Conservation (phyloP, 2,113 vertebrate genomes). For the Gallinago paraguaiae region DNA sequence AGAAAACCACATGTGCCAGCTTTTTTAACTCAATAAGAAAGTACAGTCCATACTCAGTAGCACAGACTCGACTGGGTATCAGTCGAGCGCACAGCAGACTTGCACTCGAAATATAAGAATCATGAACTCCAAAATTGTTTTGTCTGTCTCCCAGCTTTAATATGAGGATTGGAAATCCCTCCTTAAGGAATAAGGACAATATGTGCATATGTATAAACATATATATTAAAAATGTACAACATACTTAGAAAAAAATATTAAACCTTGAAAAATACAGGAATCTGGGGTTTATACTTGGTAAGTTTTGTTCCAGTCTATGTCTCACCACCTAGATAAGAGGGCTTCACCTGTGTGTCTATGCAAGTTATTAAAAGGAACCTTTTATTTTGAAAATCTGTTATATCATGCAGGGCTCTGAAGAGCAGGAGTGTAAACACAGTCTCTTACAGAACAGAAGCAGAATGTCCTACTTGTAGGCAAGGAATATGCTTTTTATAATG, state of each 20-base stretch:
- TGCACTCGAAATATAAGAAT: neutral
- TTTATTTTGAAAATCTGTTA: neutral
- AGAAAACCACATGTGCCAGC: neutral
- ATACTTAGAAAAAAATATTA: neutral
- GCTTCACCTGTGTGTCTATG: neutral
- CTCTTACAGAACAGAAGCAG: neutral
- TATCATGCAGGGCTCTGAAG: neutral
- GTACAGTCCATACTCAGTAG: neutral
- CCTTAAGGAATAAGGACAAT: neutral
- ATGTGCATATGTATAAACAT: neutral
- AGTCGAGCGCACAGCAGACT: neutral
- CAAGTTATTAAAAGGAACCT: neutral
- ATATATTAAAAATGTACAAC: neutral
- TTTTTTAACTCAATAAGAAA: neutral
- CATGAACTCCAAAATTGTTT: neutral
- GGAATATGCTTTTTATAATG: neutral
- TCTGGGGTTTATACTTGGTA: neutral
- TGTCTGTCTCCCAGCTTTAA: neutral
- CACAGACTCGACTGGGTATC: rapidly evolving
- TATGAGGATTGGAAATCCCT: neutral
- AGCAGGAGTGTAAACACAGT: neutral
- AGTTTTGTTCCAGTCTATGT: neutral
- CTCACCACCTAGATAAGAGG: neutral
- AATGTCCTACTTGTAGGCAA: neutral
- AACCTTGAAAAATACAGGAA: neutral